phyloP scores from a whole-genome alignment of 2,113 vertebrate genomes.

The Cebus imitator region DNA sequence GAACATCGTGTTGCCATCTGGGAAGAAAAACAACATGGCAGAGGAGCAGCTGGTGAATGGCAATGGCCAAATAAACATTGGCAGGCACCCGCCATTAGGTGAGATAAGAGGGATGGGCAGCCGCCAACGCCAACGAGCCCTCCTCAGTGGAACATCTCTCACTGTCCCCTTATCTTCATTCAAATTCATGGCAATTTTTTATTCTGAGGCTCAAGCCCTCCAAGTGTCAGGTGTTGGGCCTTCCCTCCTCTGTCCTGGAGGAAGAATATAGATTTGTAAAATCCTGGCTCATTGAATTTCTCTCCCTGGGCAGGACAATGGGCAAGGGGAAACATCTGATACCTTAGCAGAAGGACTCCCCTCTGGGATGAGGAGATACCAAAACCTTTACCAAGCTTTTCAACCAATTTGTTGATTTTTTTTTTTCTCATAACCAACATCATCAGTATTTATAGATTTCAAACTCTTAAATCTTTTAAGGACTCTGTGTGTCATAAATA shows the following conservation, averaged over 20 bases:
- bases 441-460: not conserved
- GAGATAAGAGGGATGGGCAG: slow-evolving; percentile 83
- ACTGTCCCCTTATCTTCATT: slow-evolving; percentile 80
- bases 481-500: not conserved
- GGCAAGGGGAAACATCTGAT: not conserved
- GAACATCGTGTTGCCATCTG: slow-evolving; percentile 89
- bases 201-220: slow-evolving; percentile 66
- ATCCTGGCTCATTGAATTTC: slow-evolving; percentile 40
- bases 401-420: not conserved
- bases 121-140: slow-evolving; percentile 77
- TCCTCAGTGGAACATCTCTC: slow-evolving; percentile 74
- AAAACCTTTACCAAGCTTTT: not conserved
- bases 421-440: not conserved
- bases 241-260: slow-evolving; percentile 63
- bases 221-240: slow-evolving; percentile 70
- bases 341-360: not conserved
- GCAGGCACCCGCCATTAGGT: slow-evolving; percentile 85
- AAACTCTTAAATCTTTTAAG: not conserved
- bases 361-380: not conserved
- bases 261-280: slow-evolving; percentile 70
- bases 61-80: slow-evolving; percentile 89
- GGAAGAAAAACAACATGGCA: slow-evolving; percentile 86
- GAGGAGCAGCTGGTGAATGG: slow-evolving; percentile 87
- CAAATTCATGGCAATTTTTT: slow-evolving; percentile 78
- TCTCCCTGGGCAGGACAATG: not conserved